These are phyloP conservation scores for Coleophora deauratella DNA, from an alignment of 2,888 invertebrate genomes.

Conservation along the genomic window DNA sequence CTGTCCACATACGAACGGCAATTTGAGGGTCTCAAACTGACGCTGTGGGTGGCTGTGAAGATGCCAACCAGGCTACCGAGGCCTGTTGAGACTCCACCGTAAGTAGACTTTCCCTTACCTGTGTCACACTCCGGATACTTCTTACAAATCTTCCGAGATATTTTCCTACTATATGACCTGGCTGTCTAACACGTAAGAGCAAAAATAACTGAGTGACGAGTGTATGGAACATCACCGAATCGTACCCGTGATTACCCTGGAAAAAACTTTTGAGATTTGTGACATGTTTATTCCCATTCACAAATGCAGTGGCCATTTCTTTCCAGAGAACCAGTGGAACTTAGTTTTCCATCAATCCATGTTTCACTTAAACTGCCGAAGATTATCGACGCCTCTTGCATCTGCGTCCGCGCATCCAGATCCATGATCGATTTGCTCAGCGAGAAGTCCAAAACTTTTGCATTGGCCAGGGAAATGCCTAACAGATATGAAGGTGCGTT, in stretches of 20 bases:
- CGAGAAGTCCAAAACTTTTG: constrained; percentile 45
- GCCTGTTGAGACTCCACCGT: constrained; percentile 49
- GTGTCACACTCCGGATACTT: too few relatives aligned
- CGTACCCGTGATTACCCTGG: too few relatives aligned
- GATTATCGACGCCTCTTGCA: constrained; percentile 65
- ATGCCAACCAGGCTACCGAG: constrained; percentile 50
- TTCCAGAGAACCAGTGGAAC: constrained; percentile 64
- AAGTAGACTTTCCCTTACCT: constrained; percentile 19
- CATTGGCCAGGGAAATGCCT: constrained; percentile 29
- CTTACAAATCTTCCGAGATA: too few relatives aligned
- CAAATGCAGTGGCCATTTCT: too few relatives aligned
- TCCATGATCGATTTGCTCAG: constrained; percentile 76
- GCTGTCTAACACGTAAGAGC: too few relatives aligned
- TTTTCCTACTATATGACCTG: too few relatives aligned
- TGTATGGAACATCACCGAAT: too few relatives aligned
- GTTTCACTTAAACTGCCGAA: constrained; percentile 69
- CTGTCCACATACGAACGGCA: constrained; percentile 48
- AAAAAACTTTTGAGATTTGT: too few relatives aligned
- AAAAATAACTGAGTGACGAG: too few relatives aligned
- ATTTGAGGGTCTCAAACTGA: constrained; percentile 45
- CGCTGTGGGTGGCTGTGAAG: constrained; percentile 56
- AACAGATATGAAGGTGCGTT: constrained; percentile 42
- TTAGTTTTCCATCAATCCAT: constrained; percentile 69
- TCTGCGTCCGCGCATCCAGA: constrained; percentile 72
- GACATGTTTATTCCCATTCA: too few relatives aligned